Evolutionary conservation across 2,888 invertebrate species (phyloP).

Genomic region (Agrochola circellaris): DNA sequence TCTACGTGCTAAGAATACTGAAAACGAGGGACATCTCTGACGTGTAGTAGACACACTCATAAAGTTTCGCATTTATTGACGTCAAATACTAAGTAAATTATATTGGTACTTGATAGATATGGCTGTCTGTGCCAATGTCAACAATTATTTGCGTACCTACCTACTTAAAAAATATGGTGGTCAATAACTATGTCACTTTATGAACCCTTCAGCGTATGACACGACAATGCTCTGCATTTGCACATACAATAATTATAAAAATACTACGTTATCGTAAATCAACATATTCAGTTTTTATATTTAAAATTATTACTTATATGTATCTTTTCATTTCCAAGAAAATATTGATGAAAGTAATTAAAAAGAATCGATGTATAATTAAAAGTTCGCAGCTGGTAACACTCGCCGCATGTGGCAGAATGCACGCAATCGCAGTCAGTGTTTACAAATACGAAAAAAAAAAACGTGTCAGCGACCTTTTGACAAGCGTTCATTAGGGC

Average conservation of each 20-base stretch:
- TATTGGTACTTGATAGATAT: constrained; percentile 20
- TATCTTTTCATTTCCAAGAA: constrained; percentile 2
- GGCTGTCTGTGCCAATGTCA: constrained; percentile 15
- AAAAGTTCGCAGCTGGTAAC: constrained; percentile 54
- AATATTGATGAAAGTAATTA: constrained; percentile 12
- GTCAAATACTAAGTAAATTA: constrained; percentile 48
- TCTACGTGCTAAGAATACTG: constrained; percentile 26
- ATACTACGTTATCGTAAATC: background rate
- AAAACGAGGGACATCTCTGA: constrained; percentile 25
- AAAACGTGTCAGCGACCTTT: constrained; percentile 67
- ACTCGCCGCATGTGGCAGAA: constrained; percentile 76
- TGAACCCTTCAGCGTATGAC: background rate
- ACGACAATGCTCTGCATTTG: constrained; percentile 12
- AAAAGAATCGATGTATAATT: constrained; percentile 31
- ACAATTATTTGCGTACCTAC: constrained; percentile 7
- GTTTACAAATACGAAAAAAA: constrained; percentile 68
- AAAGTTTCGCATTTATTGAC: constrained; percentile 48
- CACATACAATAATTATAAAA: background rate
- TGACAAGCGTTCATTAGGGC: constrained; percentile 64
- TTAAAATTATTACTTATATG: background rate
- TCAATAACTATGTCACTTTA: constrained; percentile 21
- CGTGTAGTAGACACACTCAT: constrained; percentile 39
- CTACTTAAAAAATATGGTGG: background rate
- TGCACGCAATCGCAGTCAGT: constrained; percentile 77
- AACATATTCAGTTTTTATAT: background rate